A percentile compares a stretch with the other conserved stretches of the same genome.
Conservation (phyloP, 2,113 vertebrate genomes). For the Caracal caracal region DNA sequence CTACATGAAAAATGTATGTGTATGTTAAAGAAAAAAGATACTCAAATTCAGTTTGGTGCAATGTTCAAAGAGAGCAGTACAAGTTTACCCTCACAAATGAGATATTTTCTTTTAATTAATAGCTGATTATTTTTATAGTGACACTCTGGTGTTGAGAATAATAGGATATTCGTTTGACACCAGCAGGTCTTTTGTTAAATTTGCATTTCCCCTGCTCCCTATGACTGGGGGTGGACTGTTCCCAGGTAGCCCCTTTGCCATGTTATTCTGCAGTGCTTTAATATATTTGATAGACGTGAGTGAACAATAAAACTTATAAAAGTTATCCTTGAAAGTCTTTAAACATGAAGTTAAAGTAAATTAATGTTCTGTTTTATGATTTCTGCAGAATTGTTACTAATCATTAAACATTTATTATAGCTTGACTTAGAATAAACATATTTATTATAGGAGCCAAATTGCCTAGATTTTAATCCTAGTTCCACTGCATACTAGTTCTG, state of each 20-base stretch:
- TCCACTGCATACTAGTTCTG: neutral
- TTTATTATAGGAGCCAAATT: neutral
- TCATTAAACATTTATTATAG: neutral
- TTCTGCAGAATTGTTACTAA: neutral
- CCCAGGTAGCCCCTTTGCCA: neutral
- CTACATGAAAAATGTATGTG: neutral
- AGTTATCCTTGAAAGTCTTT: neutral
- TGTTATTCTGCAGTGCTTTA: neutral
- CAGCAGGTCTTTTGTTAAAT: neutral
- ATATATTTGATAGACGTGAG: neutral
- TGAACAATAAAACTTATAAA: neutral
- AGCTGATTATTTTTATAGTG: neutral
- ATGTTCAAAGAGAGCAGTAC: neutral
- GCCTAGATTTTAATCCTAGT: neutral
- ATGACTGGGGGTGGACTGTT: too few species aligned
- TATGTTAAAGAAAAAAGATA: neutral
- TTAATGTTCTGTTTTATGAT: neutral
- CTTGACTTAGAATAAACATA: neutral
- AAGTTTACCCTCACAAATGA: neutral
- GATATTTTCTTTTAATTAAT: neutral
- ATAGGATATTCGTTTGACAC: neutral
- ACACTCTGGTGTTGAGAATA: neutral
- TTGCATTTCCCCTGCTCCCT: neutral
- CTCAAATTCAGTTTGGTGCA: neutral
- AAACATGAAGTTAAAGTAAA: neutral